phyloP scores from a whole-genome alignment of 2,888 invertebrate species.

The Malthinus flaveolus region DNA sequence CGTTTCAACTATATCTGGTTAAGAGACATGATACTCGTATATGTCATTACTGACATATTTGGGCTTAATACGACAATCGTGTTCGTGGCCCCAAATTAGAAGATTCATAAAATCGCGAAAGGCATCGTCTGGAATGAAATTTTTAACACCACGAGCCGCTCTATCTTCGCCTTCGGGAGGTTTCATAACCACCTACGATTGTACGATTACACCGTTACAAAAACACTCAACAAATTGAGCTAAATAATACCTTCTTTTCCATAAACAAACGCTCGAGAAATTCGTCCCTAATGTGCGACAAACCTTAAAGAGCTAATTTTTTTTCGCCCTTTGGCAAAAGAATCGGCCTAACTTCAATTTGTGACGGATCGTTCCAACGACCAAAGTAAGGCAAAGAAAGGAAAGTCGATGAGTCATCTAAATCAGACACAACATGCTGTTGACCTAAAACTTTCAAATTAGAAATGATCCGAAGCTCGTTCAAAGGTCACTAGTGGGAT shows the following conservation, averaged over 20 bases:
- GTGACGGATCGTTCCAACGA: slow-evolving; percentile 76
- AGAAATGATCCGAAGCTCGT: background rate
- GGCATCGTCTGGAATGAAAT: slow-evolving; percentile 78
- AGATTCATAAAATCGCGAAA: slow-evolving; percentile 86
- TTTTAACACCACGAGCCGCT: slow-evolving; percentile 74
- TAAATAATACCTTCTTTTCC: slow-evolving; percentile 69
- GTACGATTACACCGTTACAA: background rate
- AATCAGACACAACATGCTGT: slow-evolving; percentile 74
- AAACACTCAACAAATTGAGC: too few species aligned
- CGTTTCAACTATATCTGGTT: slow-evolving; percentile 69
- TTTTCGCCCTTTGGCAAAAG: slow-evolving; percentile 82
- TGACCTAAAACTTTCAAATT: slow-evolving; percentile 44
- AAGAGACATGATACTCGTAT: slow-evolving; percentile 70
- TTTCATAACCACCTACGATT: slow-evolving; percentile 63
- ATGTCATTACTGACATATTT: slow-evolving; percentile 62
- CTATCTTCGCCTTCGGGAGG: slow-evolving; percentile 68
- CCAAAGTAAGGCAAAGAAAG: slow-evolving; percentile 97
- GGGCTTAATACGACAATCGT: slow-evolving; percentile 81
- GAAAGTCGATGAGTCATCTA: slow-evolving; percentile 85
- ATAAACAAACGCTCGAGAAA: slow-evolving; percentile 77
- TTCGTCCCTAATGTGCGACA: slow-evolving; percentile 93
- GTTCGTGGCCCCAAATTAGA: slow-evolving; percentile 98
- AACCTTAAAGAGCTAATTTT: slow-evolving; percentile 87
- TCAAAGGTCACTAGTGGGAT: slow-evolving; percentile 68
- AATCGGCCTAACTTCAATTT: slow-evolving; percentile 78